phyloP scores from a whole-genome alignment of 2,113 vertebrate species.

The Panthera leo region DNA sequence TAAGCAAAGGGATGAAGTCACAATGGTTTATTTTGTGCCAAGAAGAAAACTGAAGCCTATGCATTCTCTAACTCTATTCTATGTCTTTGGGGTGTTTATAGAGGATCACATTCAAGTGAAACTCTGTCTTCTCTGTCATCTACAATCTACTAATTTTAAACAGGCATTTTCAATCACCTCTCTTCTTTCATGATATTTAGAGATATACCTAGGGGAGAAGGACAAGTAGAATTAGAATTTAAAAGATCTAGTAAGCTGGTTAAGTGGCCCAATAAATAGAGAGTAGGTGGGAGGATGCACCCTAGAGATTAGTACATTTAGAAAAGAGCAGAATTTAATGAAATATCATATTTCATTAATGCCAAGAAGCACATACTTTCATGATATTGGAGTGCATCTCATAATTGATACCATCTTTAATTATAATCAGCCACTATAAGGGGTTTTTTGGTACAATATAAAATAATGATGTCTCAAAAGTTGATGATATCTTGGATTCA shows the following conservation, averaged over 20 bases:
- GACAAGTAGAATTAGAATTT: not conserved
- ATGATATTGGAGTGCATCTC: not conserved
- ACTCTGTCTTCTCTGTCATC: not conserved
- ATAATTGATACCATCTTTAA: not conserved
- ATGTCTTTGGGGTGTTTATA: not conserved
- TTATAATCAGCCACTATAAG: not conserved
- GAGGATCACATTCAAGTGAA: not conserved
- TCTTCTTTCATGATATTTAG: not conserved
- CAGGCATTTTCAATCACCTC: not conserved
- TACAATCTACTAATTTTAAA: not conserved
- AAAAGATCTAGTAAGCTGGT: not conserved
- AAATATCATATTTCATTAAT: not conserved
- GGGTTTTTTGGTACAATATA: not conserved
- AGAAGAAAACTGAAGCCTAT: not conserved
- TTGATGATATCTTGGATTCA: not conserved
- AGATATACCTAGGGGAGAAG: not conserved
- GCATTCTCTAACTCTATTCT: not conserved
- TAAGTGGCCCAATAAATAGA: not conserved
- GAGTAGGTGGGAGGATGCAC: not conserved
- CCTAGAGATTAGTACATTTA: not conserved
- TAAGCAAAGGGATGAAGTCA: slow-evolving; percentile 21
- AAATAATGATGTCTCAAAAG: slow-evolving; percentile 12
- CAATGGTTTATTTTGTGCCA: not conserved
- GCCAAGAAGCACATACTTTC: not conserved
- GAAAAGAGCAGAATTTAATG: not conserved